Percentiles rank a stretch among this genome's conserved stretches.
phyloP scores from a whole-genome alignment of 1,140 invertebrate genomes.

The Aphelinus certus region DNA sequence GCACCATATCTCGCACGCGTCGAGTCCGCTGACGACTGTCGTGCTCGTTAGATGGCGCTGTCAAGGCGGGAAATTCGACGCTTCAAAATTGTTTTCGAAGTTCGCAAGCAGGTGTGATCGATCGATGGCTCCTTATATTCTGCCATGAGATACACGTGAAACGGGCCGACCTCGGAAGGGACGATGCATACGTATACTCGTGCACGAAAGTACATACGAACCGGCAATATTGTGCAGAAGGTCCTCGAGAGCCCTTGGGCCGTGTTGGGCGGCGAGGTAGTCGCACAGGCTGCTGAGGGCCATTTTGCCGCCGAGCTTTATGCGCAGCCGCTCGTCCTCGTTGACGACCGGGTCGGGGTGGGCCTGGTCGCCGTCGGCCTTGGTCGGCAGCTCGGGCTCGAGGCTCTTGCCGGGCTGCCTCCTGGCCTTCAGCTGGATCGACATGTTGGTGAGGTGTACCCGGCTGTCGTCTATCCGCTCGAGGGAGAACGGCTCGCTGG shows the following conservation, averaged over 20 bases:
- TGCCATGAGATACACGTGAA: too few species aligned
- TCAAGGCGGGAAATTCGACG: too few species aligned
- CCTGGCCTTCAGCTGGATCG: conserved; percentile 65
- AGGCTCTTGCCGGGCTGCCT: neutral
- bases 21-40: too few species aligned
- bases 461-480: conserved; percentile 62
- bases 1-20: too few species aligned
- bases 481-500: conserved; percentile 69
- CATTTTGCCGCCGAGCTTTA: conserved; percentile 60
- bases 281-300: conserved; percentile 56
- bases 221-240: conserved; percentile 69
- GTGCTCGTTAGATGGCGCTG: too few species aligned
- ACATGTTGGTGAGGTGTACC: conserved; percentile 72
- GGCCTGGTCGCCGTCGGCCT: neutral
- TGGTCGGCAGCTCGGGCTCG: neutral
- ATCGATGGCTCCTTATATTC: too few species aligned
- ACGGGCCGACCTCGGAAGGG: too few species aligned
- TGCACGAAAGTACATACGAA: conserved; percentile 32
- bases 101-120: too few species aligned
- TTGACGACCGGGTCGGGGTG: neutral
- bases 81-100: too few species aligned
- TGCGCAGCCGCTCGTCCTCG: neutral
- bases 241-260: conserved; percentile 59
- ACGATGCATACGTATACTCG: neutral
- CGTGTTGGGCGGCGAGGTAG: conserved; percentile 59